Percentiles rank a stretch among this genome's conserved stretches.
phyloP scores from a whole-genome alignment of 2,113 vertebrate species.

The Dicerorhinus sumatrensis region DNA sequence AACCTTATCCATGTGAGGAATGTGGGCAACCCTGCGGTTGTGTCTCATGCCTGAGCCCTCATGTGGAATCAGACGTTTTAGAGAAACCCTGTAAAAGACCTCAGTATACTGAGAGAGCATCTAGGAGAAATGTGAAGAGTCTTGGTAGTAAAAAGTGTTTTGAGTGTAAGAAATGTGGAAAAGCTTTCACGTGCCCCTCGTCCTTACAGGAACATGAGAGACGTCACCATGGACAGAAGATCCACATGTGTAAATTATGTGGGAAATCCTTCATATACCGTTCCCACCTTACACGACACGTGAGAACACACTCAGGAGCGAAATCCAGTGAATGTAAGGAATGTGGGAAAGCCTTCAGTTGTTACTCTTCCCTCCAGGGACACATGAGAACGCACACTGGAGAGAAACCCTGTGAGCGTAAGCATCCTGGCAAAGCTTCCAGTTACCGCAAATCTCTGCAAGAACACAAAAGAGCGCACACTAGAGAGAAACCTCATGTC shows the following conservation, averaged over 20 bases:
- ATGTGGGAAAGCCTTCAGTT: slow-evolving; percentile 54
- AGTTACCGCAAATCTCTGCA: too few relatives aligned
- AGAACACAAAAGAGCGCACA: too few relatives aligned
- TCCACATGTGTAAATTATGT: background rate
- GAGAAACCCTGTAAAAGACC: background rate
- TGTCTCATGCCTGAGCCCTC: background rate
- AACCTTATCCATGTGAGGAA: background rate
- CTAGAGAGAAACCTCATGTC: background rate
- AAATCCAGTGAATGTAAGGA: background rate
- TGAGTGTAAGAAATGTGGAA: background rate
- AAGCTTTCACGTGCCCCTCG: background rate
- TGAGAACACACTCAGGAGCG: background rate
- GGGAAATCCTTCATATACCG: slow-evolving; percentile 10
- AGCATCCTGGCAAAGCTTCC: too few relatives aligned
- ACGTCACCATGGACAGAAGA: background rate
- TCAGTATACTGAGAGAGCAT: background rate
- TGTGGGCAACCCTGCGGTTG: background rate
- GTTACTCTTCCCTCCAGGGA: background rate
- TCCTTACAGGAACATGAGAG: background rate
- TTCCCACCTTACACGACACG: slow-evolving; percentile 27
- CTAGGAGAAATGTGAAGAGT: background rate
- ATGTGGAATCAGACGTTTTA: background rate
- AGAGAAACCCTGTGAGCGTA: too few relatives aligned
- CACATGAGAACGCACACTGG: slow-evolving; percentile 41
- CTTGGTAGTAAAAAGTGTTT: background rate